A percentile compares a stretch with the other conserved stretches of the same genome.
These are phyloP conservation scores for Tautogolabrus adspersus DNA, from an alignment of 2,113 vertebrate genomes.

Conservation along the genomic window DNA sequence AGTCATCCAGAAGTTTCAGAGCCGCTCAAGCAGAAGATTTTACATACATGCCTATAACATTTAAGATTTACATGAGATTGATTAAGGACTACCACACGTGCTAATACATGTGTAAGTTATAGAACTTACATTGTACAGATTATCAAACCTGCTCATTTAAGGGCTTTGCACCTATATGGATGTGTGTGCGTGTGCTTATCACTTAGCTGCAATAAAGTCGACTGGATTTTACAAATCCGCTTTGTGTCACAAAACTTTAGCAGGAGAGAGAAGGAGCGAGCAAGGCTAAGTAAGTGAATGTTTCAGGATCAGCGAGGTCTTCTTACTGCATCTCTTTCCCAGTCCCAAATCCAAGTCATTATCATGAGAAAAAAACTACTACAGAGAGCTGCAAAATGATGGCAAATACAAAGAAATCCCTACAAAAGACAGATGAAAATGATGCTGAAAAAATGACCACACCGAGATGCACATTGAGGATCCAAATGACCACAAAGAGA, in stretches of 20 bases:
- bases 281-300: constrained; percentile 17
- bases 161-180: constrained; percentile 40
- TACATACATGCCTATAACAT: constrained; percentile 5
- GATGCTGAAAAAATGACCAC: neutral
- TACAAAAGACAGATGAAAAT: neutral
- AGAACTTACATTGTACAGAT: constrained; percentile 17
- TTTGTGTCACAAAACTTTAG: constrained; percentile 74
- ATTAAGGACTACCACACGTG: constrained; percentile 37
- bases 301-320: constrained; percentile 2
- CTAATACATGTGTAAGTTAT: constrained; percentile 39
- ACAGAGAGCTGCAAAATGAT: neutral
- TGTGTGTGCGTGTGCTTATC: constrained; percentile 16
- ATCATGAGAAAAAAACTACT: neutral
- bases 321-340: constrained; percentile 1
- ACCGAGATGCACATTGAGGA: neutral
- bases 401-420: neutral
- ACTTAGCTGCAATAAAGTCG: constrained; percentile 36
- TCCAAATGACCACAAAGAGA: neutral
- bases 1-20: constrained; percentile 68
- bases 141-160: constrained; percentile 57
- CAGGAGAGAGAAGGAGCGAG: constrained; percentile 28
- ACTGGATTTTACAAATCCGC: constrained; percentile 74
- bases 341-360: neutral
- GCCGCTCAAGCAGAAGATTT: constrained; percentile 8
- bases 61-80: constrained; percentile 27